These are phyloP conservation scores for Pipistrellus nathusii DNA, from an alignment of 2,797 vertebrate species.

Conservation along the genomic window DNA sequence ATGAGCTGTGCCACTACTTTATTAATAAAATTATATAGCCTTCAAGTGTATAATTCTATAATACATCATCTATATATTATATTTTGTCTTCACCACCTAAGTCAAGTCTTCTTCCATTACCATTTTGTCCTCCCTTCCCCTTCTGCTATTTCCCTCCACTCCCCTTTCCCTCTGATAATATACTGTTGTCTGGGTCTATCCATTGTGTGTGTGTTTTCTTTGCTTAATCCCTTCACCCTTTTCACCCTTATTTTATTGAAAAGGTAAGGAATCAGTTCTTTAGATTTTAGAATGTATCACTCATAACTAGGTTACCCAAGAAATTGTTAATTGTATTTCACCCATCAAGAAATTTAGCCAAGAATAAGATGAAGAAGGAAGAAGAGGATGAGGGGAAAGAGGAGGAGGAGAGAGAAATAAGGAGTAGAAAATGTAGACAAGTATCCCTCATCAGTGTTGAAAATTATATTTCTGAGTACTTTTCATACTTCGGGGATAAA, in stretches of 20 bases:
- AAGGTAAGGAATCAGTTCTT: neutral
- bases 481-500: slow-evolving; percentile 16
- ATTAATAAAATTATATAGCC: neutral
- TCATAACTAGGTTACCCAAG: neutral
- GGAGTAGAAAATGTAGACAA: neutral
- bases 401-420: neutral
- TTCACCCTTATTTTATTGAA: neutral
- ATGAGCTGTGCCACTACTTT: too few species aligned
- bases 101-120: neutral
- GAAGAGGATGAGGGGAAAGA: neutral
- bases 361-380: neutral
- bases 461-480: neutral
- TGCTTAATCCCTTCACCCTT: neutral
- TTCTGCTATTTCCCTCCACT: neutral
- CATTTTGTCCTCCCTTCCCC: neutral
- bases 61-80: neutral
- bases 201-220: neutral
- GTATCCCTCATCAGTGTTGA: neutral
- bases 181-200: neutral
- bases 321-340: neutral
- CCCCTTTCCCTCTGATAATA: neutral
- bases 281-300: neutral
- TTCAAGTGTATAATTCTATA: neutral
- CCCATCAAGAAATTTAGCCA: neutral
- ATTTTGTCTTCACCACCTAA: neutral